Conservation (phyloP, 2,888 invertebrate genomes). For the Eledona agricola region DNA sequence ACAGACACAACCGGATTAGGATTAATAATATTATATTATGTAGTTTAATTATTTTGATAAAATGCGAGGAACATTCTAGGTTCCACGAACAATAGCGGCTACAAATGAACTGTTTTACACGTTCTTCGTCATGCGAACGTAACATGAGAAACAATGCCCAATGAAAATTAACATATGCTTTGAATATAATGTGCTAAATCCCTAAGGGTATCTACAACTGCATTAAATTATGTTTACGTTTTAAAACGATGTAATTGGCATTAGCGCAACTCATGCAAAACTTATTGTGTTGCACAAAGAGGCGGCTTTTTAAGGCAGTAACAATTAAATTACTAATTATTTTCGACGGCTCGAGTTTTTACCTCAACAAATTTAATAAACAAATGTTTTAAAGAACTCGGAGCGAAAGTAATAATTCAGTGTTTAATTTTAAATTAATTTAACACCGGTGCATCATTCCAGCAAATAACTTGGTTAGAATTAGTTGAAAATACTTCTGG, state of each 20-base stretch:
- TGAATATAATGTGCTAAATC: slow-evolving; percentile 36
- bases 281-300: slow-evolving; percentile 6
- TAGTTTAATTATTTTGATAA: slow-evolving; percentile 44
- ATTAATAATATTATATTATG: slow-evolving; percentile 42
- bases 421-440: slow-evolving; percentile 17
- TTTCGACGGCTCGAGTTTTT: no score
- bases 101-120: slow-evolving; percentile 37
- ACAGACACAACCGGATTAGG: slow-evolving; percentile 36
- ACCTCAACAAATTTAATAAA: slow-evolving; percentile 16
- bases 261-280: slow-evolving; percentile 14
- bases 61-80: slow-evolving; percentile 40
- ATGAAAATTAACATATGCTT: slow-evolving; percentile 40
- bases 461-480: slow-evolving; percentile 8
- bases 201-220: slow-evolving; percentile 24
- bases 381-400: slow-evolving; percentile 14
- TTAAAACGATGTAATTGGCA: slow-evolving; percentile 25
- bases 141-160: slow-evolving; percentile 38
- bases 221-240: slow-evolving; percentile 33
- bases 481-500: slow-evolving; percentile 18
- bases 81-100: slow-evolving; percentile 38
- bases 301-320: no score
- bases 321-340: no score
- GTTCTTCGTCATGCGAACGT: slow-evolving; percentile 39
- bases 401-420: slow-evolving; percentile 14
- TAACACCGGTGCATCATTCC: slow-evolving; percentile 12